Percentiles rank a stretch among this genome's conserved stretches.
phyloP scores from a whole-genome alignment of 2,797 vertebrate species.

The Mareca strepera region DNA sequence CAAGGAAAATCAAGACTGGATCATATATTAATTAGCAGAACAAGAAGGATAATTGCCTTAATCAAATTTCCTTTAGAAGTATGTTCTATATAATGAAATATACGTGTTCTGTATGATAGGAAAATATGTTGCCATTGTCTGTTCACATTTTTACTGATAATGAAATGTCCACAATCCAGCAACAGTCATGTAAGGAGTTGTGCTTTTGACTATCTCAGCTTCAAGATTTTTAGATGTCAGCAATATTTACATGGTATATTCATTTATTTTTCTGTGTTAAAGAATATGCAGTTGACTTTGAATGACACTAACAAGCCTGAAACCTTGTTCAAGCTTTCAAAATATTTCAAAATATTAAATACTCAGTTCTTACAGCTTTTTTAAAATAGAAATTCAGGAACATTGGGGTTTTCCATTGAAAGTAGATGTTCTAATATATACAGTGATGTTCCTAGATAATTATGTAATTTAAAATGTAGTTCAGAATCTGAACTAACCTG shows the following conservation, averaged over 20 bases:
- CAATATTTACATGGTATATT: slow-evolving; percentile 5
- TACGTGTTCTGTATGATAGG: accelerated
- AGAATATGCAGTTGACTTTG: slow-evolving; percentile 2
- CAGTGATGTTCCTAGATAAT: slow-evolving; percentile 46
- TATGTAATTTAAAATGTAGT: slow-evolving; percentile 42
- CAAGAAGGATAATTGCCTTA: not conserved
- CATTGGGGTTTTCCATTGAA: not conserved
- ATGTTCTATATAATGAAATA: not conserved
- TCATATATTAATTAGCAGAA: not conserved
- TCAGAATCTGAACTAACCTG: slow-evolving; percentile 29
- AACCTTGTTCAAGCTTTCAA: slow-evolving; percentile 37
- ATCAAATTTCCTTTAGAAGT: not conserved
- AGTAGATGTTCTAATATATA: slow-evolving; percentile 26
- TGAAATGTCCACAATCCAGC: not conserved
- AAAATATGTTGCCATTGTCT: not conserved
- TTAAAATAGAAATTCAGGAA: slow-evolving; percentile 3
- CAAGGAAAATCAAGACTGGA: not conserved
- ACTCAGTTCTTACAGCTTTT: not conserved
- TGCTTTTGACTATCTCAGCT: not conserved
- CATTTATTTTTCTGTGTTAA: not conserved
- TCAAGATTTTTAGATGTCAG: slow-evolving; percentile 25
- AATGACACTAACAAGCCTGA: slow-evolving; percentile 27
- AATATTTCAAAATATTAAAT: slow-evolving; percentile 38
- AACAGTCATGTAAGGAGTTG: not conserved
- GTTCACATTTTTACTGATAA: not conserved